Conservation (phyloP, 2,113 vertebrate genomes). For the Xenus cinereus region DNA sequence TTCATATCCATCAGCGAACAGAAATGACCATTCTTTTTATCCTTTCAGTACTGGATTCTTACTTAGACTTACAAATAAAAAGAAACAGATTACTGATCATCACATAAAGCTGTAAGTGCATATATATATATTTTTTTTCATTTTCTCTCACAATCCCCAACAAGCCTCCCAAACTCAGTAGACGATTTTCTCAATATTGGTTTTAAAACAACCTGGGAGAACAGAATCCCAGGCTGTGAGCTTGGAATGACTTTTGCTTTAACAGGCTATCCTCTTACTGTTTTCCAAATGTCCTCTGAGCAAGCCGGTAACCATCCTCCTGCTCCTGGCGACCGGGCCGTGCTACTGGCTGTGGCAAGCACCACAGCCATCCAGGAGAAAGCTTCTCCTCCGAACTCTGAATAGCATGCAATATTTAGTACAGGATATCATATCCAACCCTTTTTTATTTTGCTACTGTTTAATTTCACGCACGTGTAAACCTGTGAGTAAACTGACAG, state of each 20-base stretch:
- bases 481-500: background rate
- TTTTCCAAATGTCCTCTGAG: background rate
- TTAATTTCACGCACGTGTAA: background rate
- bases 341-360: background rate
- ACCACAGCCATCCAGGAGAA: background rate
- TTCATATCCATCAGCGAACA: background rate
- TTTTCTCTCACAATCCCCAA: background rate
- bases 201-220: background rate
- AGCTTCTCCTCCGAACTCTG: background rate
- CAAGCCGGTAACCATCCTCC: background rate
- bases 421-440: background rate
- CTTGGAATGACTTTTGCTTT: background rate
- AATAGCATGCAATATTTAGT: accelerated
- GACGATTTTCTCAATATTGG: background rate
- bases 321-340: background rate
- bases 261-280: background rate
- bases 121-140: background rate
- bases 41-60: background rate
- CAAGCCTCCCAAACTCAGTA: background rate
- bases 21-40: background rate
- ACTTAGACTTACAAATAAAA: background rate
- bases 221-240: background rate
- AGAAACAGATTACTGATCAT: background rate
- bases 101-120: background rate
- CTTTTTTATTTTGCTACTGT: background rate